Conservation (phyloP, 2,113 vertebrate genomes). For the Neopipo cinnamomea region DNA sequence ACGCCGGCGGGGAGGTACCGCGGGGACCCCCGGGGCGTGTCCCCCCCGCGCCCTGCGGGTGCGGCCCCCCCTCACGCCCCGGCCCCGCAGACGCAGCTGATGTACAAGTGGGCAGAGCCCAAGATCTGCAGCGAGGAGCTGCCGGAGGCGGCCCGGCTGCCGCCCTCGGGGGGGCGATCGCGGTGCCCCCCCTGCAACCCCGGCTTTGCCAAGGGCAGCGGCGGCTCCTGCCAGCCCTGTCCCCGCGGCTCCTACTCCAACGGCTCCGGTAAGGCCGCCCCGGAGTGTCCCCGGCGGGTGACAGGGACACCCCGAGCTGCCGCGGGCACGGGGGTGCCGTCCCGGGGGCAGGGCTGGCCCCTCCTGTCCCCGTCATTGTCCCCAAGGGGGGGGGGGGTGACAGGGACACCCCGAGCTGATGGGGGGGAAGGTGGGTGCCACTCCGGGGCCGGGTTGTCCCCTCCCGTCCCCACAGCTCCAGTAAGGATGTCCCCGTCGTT, state of each 20-base stretch:
- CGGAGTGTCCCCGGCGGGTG: neutral
- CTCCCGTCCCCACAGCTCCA: neutral
- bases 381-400: neutral
- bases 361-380: neutral
- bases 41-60: neutral
- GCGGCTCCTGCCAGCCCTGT: slow-evolving; percentile 85
- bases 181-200: slow-evolving; percentile 92
- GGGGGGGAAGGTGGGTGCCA: too few species aligned
- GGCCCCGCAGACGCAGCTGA: slow-evolving; percentile 84
- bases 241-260: slow-evolving; percentile 83
- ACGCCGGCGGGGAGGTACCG: slow-evolving; percentile 81
- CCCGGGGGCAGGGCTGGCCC: neutral
- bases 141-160: slow-evolving; percentile 76
- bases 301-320: neutral
- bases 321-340: neutral
- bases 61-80: neutral
- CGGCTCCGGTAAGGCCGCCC: slow-evolving; percentile 79
- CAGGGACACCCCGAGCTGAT: neutral
- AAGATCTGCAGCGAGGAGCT: slow-evolving; percentile 87
- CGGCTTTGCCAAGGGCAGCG: slow-evolving; percentile 84
- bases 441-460: neutral
- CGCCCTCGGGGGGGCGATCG: slow-evolving; percentile 80
- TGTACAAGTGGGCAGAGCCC: slow-evolving; percentile 95
- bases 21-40: neutral
- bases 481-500: too few species aligned